Evolutionary conservation across 2,113 vertebrate species (phyloP), one percentile per base, ranked within the genome.

Genomic region (Corythaeola cristata): DNA sequence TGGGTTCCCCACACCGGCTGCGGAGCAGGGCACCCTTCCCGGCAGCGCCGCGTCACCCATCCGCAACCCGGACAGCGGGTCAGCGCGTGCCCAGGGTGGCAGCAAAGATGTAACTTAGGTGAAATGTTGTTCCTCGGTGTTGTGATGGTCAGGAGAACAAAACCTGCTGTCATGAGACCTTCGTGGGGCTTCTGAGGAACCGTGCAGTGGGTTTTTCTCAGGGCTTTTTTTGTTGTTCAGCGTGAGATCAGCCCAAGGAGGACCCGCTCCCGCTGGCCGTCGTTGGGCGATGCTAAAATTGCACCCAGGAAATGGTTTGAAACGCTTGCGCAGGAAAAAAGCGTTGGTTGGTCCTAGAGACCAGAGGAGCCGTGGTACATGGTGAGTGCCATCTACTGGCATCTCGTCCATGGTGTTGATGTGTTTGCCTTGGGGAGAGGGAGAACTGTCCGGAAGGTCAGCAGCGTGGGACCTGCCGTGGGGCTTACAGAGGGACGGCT

Each of bases 301-400:
- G 60, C 53, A 17, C 30, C 58, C 67, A 45, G 85, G 89, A 72
- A 33, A 66, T 35, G 39, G 39, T 64, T 67, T 64, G 87, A 67
- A 33, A 32, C 3, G n/a, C 12, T 1, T 44, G 37, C 2, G 8
- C 12, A n/a, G 84, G 50, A 45, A 23, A 55, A 33, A 11, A 41
- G 35, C 17, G 58, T 12, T 58, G 58, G 6, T 47, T 26, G 22
- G 72, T 41, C 37, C 64, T 69, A 37, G 88, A 19, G 47, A 59
- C 17, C 28, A 41, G 33, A 79, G 82, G 63, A 84, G 60, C 72
- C 2, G 0, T 52, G 64, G 59, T 60, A 90, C 92, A 84, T 27
- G 4, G 6, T 41, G 96, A 94, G 92, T 94, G 96, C 96, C 90
- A 95, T 93, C 92, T 94, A 7, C 95, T 95, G 94, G 94, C 94